A percentile compares a stretch with the other conserved stretches of the same genome.
These are phyloP conservation scores for Criorhina ranunculi DNA, from an alignment of 2,888 invertebrate species.

Conservation along the genomic window DNA sequence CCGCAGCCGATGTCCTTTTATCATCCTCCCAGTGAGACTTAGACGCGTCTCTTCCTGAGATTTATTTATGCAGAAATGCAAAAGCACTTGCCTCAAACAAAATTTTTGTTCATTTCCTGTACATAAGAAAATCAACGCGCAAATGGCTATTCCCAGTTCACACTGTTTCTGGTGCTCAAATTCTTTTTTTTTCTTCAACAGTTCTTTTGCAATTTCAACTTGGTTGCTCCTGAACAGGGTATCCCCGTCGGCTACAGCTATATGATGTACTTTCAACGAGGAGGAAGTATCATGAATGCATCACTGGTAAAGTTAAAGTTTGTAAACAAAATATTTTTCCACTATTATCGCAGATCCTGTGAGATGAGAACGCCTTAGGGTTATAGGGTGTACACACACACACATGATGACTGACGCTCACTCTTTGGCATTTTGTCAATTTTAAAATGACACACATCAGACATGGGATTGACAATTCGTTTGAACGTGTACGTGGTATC, in stretches of 20 bases:
- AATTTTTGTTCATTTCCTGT: conserved; percentile 49
- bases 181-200: conserved; percentile 2
- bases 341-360: conserved; percentile 27
- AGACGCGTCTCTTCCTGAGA: conserved; percentile 8
- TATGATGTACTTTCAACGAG: conserved; percentile 28
- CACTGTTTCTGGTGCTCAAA: conserved; percentile 22
- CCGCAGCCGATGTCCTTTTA: conserved; percentile 36
- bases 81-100: conserved; percentile 23
- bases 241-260: conserved; percentile 10
- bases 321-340: conserved; percentile 66
- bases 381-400: conserved; percentile 29
- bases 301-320: conserved; percentile 54
- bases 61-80: conserved; percentile 52
- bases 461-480: conserved; percentile 51
- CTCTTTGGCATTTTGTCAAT: conserved; percentile 54
- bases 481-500: conserved; percentile 35
- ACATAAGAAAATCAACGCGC: conserved; percentile 18
- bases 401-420: neutral
- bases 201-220: conserved; percentile 34
- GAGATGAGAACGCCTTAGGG: conserved; percentile 18
- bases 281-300: conserved; percentile 45
- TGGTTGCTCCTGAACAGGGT: conserved; percentile 48
- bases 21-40: neutral
- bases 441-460: conserved; percentile 39
- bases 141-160: conserved; percentile 59